These are phyloP conservation scores for Zaprionus inermis DNA, from an alignment of 1,140 invertebrate species.

Conservation along the genomic window DNA sequence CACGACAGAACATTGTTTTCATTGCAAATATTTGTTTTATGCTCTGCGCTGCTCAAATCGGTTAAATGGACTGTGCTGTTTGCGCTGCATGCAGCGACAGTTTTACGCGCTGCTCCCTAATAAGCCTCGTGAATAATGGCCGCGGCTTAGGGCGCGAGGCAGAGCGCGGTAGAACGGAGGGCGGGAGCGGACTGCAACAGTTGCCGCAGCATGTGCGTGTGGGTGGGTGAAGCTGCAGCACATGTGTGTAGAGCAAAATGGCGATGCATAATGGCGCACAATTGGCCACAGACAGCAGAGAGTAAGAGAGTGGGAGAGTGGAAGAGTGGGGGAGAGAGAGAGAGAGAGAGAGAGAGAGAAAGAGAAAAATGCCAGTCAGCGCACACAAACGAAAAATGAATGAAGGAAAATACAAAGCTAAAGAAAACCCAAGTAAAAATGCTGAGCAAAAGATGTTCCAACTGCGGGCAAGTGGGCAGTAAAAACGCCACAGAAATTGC, in stretches of 20 bases:
- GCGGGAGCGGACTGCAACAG: neutral
- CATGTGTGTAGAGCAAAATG: conserved; percentile 56
- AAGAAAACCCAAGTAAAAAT: conserved; percentile 45
- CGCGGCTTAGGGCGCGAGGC: conserved; percentile 36
- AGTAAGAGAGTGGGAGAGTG: conserved; percentile 5
- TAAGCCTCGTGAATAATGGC: conserved; percentile 73
- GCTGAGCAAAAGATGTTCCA: conserved; percentile 55
- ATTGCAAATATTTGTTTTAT: conserved; percentile 77
- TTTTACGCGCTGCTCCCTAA: conserved; percentile 59
- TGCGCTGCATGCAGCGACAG: conserved; percentile 58
- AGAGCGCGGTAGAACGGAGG: neutral
- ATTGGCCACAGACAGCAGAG: conserved; percentile 32
- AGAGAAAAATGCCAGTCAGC: conserved; percentile 29
- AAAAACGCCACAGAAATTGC: conserved; percentile 63
- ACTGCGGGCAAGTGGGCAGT: conserved; percentile 33
- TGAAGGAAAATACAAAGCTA: conserved; percentile 24
- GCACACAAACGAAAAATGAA: conserved; percentile 16
- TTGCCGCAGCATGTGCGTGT: conserved; percentile 3
- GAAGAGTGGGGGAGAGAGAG: conserved; percentile 7
- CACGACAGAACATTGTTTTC: conserved; percentile 68
- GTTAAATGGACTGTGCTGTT: conserved; percentile 81
- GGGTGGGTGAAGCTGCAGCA: neutral
- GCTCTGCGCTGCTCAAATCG: conserved; percentile 58
- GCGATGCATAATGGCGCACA: conserved; percentile 42
- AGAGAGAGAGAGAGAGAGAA: conserved; percentile 13